Conservation (phyloP, 2,797 vertebrate species). For the Malacoctenus gilli region DNA sequence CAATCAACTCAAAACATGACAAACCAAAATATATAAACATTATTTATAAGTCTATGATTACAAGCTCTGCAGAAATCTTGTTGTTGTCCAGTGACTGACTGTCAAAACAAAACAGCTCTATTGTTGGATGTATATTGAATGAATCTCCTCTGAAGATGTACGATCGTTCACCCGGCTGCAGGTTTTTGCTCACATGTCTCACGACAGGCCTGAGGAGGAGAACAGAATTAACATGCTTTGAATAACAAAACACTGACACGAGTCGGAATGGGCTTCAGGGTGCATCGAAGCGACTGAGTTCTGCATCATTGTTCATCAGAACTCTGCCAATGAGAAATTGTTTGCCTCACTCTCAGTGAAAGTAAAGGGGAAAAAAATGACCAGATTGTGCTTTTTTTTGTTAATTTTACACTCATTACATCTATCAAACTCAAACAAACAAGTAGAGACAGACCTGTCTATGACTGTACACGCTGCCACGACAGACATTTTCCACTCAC, state of each 20-base stretch:
- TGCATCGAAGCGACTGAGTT: too few relatives aligned
- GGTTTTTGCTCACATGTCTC: constrained; percentile 43
- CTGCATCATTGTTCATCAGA: too few relatives aligned
- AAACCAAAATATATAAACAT: constrained; percentile 67
- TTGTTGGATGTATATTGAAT: constrained; percentile 43
- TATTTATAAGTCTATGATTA: constrained; percentile 66
- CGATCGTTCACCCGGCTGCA: constrained; percentile 20
- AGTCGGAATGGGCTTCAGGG: too few relatives aligned
- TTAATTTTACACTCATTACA: too few relatives aligned
- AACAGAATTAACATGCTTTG: background rate
- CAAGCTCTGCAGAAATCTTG: constrained; percentile 42
- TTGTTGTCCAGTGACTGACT: constrained; percentile 17
- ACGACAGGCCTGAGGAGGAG: constrained; percentile 73
- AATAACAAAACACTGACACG: too few relatives aligned
- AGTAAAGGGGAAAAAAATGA: too few relatives aligned
- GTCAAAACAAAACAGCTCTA: constrained; percentile 48
- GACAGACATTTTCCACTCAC: constrained; percentile 76
- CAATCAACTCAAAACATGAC: constrained; percentile 36
- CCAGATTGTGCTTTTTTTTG: too few relatives aligned
- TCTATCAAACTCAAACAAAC: too few relatives aligned
- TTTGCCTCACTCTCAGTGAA: too few relatives aligned
- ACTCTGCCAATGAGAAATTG: too few relatives aligned
- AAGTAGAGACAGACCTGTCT: too few relatives aligned
- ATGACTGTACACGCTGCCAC: too few relatives aligned
- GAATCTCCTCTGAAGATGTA: constrained; percentile 6